phyloP scores from a whole-genome alignment of 2,797 vertebrate species.

The Leucoraja ocellata region DNA sequence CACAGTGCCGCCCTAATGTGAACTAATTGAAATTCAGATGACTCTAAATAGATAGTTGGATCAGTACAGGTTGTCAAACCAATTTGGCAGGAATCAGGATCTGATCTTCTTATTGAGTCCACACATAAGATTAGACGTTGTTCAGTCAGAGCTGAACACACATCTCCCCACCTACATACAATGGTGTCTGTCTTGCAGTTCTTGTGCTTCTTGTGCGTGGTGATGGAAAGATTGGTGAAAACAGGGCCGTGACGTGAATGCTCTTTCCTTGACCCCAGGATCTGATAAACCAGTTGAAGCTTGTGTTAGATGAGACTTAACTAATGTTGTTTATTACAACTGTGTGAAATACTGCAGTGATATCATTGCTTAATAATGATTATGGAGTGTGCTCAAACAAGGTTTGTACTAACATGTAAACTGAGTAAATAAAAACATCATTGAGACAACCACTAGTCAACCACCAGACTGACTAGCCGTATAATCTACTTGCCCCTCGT shows the following conservation, averaged over 20 bases:
- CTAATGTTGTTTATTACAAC: not conserved
- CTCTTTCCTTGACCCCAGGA: not conserved
- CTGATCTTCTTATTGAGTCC: not conserved
- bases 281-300: not conserved
- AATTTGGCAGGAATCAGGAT: not conserved
- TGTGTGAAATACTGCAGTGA: not conserved
- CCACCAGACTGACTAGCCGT: constrained; percentile 26
- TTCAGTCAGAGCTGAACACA: too few relatives aligned
- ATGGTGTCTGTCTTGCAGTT: too few relatives aligned
- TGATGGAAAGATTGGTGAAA: too few relatives aligned
- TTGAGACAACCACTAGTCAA: constrained; percentile 32
- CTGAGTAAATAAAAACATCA: constrained; percentile 36
- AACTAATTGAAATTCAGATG: not conserved
- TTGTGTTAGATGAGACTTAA: constrained; percentile 14
- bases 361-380: constrained; percentile 25
- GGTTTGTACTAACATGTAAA: constrained; percentile 36
- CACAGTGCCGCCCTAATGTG: not conserved
- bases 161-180: too few relatives aligned
- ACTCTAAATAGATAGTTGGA: not conserved
- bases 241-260: too few relatives aligned
- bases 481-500: constrained; percentile 35
- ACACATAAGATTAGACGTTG: too few relatives aligned
- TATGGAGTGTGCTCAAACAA: constrained; percentile 13
- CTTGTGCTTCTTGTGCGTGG: too few relatives aligned
- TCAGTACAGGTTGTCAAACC: not conserved